Evolutionary conservation across 2,113 vertebrate species (phyloP), one percentile per base, ranked within the genome.

Genomic region (Oryctolagus cuniculus): DNA sequence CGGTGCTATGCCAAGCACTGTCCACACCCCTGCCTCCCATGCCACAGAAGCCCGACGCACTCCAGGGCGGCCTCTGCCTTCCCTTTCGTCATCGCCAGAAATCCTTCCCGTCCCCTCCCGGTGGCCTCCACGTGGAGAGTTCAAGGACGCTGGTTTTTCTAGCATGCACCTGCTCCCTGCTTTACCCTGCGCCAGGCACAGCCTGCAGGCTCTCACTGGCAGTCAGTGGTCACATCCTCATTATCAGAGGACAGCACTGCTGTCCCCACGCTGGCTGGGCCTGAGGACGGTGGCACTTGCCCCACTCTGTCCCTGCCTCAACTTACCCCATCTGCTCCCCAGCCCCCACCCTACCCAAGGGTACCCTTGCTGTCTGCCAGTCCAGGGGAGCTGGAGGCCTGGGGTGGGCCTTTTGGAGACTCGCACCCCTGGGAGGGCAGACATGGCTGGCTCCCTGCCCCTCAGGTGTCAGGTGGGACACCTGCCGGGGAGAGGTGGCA

Each of bases 11-110:
- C 44, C 49, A 34, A 34, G 34, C 55, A 36, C 3, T 51, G 10
- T 19, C 10, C 9, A 38, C 19, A 21, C 61, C 53, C 66, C 13
- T 1, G 66, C 31, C 15, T 31, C 17, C 69, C 44, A 44, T 21
- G 69, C 69, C 19, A 6, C 25, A 2, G 11, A 29, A 36, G 64
- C 61, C 22, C 0, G 11, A 0, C 0, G 0, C 10, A 3, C 27
- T 5, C 58, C 10, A 13, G n/a, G 53, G 67, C 25, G 9, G 6
- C 66, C 34, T 72, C 7, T 86, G 19, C 70, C 34, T 67, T 11
- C 25, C 22, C 31, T 72, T 22, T 64, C 10, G 1, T 92, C 70
- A 53, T 34, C 9, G 3, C 15, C 53, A 49, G 58, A 79, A 69
- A 29, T 38, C 44, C 25, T 25, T 93, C 77, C 80, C 51, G 5